Conservation (phyloP, 2,888 invertebrate genomes). For the Cephus pygmeus region DNA sequence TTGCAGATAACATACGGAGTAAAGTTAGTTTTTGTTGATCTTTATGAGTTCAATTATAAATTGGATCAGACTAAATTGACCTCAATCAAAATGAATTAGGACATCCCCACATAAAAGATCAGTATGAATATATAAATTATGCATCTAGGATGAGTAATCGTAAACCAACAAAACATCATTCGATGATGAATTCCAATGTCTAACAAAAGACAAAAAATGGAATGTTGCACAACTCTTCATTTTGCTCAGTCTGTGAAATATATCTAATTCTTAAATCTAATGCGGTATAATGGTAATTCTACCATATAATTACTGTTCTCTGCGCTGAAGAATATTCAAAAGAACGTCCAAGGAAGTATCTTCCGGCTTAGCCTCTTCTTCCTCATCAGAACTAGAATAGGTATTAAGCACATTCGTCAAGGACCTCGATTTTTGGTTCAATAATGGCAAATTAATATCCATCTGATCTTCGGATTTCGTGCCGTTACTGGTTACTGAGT, state of each 20-base stretch:
- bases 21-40: not conserved
- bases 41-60: not conserved
- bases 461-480: slow-evolving; percentile 48
- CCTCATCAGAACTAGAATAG: slow-evolving; percentile 61
- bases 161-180: not conserved
- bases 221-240: not conserved
- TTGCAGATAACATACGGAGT: not conserved
- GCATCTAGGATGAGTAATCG: not conserved
- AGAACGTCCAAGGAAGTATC: slow-evolving; percentile 68
- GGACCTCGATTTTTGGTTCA: slow-evolving; percentile 60
- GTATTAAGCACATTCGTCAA: slow-evolving; percentile 60
- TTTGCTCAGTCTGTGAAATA: not conserved
- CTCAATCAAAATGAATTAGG: not conserved
- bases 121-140: too few species aligned
- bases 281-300: not conserved
- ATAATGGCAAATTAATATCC: slow-evolving; percentile 57
- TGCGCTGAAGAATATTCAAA: slow-evolving; percentile 67
- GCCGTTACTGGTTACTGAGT: slow-evolving; percentile 43
- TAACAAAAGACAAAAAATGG: not conserved
- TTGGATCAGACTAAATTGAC: not conserved
- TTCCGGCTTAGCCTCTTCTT: slow-evolving; percentile 55
- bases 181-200: not conserved
- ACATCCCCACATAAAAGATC: too few species aligned
- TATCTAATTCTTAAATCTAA: not conserved
- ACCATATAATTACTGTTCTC: slow-evolving; percentile 43